A percentile compares a stretch with the other conserved stretches of the same genome.
phyloP scores from a whole-genome alignment of 2,797 vertebrate genomes.

The Cryptoblepharus egeriae region DNA sequence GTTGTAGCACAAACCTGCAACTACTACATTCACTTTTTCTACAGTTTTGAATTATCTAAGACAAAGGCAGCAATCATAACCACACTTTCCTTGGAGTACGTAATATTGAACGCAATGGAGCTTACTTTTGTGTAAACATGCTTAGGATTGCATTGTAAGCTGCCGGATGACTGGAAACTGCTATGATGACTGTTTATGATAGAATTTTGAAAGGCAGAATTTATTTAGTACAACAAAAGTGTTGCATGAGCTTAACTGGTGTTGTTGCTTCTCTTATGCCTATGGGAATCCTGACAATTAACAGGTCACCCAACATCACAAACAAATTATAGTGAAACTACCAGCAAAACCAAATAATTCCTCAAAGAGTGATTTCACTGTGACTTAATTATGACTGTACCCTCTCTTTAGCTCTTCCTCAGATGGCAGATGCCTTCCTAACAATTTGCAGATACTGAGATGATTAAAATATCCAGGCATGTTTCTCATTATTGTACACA shows the following conservation, averaged over 20 bases:
- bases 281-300: background rate
- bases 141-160: too few relatives aligned
- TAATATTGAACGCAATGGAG: too few relatives aligned
- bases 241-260: slow-evolving; percentile 28
- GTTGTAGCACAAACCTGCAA: too few relatives aligned
- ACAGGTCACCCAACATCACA: slow-evolving; percentile 26
- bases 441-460: background rate
- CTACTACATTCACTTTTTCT: too few relatives aligned
- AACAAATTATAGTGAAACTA: background rate
- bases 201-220: slow-evolving; percentile 63
- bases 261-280: slow-evolving; percentile 42
- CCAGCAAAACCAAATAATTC: background rate
- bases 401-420: background rate
- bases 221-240: slow-evolving; percentile 57
- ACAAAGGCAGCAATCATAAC: too few relatives aligned
- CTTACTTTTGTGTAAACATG: too few relatives aligned
- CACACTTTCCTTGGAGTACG: too few relatives aligned
- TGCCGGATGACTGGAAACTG: slow-evolving; percentile 45
- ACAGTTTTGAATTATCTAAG: too few relatives aligned
- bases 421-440: background rate
- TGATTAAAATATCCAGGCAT: too few relatives aligned
- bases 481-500: background rate
- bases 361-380: background rate
- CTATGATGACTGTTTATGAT: slow-evolving; percentile 55
- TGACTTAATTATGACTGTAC: background rate